Conservation (phyloP, 2,113 vertebrate genomes). For the Clarias batrachus region DNA sequence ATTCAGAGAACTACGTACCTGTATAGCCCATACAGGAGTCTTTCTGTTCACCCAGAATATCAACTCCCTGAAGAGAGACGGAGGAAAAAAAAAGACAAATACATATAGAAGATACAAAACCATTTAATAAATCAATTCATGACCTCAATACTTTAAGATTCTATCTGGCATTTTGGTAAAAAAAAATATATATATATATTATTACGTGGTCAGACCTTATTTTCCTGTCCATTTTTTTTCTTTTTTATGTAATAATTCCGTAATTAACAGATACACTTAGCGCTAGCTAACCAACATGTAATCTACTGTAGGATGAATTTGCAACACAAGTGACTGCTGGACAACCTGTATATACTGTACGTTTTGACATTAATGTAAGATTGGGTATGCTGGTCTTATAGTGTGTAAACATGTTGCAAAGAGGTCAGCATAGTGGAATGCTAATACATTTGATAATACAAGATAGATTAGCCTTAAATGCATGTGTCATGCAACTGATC, state of each 20-base stretch:
- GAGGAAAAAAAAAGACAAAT: background rate
- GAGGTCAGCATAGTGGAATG: background rate
- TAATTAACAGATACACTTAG: background rate
- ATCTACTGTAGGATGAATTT: background rate
- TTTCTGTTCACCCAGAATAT: slow-evolving; percentile 86
- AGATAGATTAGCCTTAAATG: background rate
- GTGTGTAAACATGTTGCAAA: background rate
- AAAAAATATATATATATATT: background rate
- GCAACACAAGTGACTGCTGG: background rate
- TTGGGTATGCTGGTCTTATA: background rate
- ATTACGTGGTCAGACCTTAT: background rate
- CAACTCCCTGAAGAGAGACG: slow-evolving; percentile 59
- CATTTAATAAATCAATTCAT: background rate
- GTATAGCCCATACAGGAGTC: slow-evolving; percentile 88
- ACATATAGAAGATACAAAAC: background rate
- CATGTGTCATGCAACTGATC: background rate
- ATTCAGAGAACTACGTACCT: slow-evolving; percentile 74
- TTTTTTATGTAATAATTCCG: background rate
- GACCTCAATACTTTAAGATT: background rate
- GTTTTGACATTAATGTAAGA: background rate
- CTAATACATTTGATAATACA: background rate
- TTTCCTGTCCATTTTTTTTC: background rate
- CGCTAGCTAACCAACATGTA: background rate
- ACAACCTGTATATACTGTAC: background rate
- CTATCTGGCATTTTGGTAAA: background rate